Base-by-base conservation (phyloP, 2,888 invertebrate genomes). In the Caprella mutica region DNA sequence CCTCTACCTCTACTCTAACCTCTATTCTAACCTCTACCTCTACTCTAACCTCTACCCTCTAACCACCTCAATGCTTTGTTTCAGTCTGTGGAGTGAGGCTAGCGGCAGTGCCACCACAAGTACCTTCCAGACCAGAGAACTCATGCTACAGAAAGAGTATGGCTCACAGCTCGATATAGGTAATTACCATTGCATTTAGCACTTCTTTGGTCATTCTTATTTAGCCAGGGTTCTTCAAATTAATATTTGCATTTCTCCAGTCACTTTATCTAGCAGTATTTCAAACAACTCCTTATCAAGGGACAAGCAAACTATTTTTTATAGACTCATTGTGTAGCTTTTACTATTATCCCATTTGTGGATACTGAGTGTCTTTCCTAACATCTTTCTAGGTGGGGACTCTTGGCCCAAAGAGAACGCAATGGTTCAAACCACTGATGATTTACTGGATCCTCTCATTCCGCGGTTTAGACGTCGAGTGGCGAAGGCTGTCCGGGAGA, bases 111-210 rank as follows among this genome's bases (percentile, higher is more conserved):
- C 43, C 4, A 43, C 53, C 30, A 33, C 39, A 17, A 33, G 46
- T 17, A 21, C 52, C 30, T 24, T 21, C 30, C 27, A 27, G 23
- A 24, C 52, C n/a, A 26, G 59, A 17, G 62, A 59, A 29, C 33
- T 51, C n/a, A 58, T 62, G 58, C 42, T 62, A 12, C 40, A 56
- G 27, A 35, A 46, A 17, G 62, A 59, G 14, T 62, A 59, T 27
- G 62, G 62, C 19, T 62, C 62, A 5, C 62, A 62, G 52, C 59
- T 62, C 17, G 59, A 59, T 30, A 51, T 62, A 38, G 57, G 61
- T 58, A 35, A 57, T 44, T 26, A 23, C 12, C 8, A 8, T 42
- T n/a, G 8, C 14, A 33, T 33, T 14, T 33, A 14, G 8, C 33
- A 33, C 14, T 33, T 33, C 33, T 33, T 14, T 33, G 8, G 33